Evolutionary conservation across 1,140 invertebrate species (phyloP).

Genomic region (Chelonus insularis): DNA sequence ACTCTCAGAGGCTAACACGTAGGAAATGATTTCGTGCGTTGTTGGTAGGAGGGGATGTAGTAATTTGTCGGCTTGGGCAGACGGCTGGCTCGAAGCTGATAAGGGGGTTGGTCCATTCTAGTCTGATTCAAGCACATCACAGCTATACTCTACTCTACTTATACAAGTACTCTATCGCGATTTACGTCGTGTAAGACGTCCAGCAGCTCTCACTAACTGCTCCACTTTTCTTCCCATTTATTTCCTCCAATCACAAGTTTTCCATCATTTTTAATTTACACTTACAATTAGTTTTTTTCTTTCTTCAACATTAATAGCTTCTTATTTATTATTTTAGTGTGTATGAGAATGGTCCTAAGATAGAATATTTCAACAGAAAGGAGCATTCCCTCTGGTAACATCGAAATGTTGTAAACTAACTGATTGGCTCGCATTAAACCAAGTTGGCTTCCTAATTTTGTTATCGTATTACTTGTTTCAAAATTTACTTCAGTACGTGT

Average conservation of each 20-base stretch:
- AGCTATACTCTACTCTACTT: slow-evolving; percentile 33
- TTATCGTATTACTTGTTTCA: slow-evolving; percentile 45
- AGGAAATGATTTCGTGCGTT: slow-evolving; percentile 41
- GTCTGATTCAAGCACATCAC: slow-evolving; percentile 39
- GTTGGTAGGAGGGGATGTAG: slow-evolving; percentile 46
- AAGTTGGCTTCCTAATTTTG: slow-evolving; percentile 54
- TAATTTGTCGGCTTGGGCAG: slow-evolving; percentile 57
- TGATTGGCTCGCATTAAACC: slow-evolving; percentile 51
- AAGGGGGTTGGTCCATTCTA: slow-evolving; percentile 56
- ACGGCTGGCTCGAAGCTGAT: slow-evolving; percentile 52
- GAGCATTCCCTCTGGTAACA: background rate
- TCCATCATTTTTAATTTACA: too few species aligned
- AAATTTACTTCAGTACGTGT: slow-evolving; percentile 40
- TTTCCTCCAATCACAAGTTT: background rate
- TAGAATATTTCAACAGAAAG: background rate
- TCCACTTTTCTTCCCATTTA: background rate
- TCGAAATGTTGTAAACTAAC: slow-evolving; percentile 44
- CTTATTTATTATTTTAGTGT: background rate
- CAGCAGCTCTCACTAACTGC: slow-evolving; percentile 11
- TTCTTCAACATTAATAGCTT: too few species aligned
- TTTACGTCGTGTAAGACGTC: slow-evolving; percentile 46
- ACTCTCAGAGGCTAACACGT: background rate
- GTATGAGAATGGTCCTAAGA: too few species aligned
- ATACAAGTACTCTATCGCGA: slow-evolving; percentile 33
- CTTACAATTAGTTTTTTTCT: too few species aligned